Evolutionary conservation across 2,888 invertebrate genomes (phyloP), one percentile per base, ranked within the genome.

Genomic region (Andrena bucephala): DNA sequence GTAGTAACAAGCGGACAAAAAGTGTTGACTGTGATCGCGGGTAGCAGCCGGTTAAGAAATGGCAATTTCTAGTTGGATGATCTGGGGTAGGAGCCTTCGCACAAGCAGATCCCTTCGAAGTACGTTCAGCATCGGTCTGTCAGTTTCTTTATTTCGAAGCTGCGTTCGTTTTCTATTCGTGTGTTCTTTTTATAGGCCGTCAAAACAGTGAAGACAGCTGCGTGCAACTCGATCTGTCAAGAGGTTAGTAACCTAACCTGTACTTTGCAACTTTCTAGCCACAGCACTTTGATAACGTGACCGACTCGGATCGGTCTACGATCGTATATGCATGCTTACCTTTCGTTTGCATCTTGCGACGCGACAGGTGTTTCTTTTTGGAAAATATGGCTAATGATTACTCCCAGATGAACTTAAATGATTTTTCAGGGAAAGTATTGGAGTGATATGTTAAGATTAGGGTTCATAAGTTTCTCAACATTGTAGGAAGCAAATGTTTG

Each of bases 151-250:
- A 72, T 73, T 76, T 70, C 76, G 50, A 54, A 77, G 50, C 31
- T 86, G 60, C 50, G 60, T 29, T 57, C 65, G 71, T 84, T 74
- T 60, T 68, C 54, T 84, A 82, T 80, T 85, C 66, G 16, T 62
- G 7, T 60, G 62, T 81, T 84, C 67, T 81, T 79, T 78, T 91
- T 90, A 70, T 89, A 94, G 94, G 91, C 89, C 93, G 93, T 75
- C 92, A 92, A 65, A 93, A 94, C 91, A 95, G 94, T 91, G 96
- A 96, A 94, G 96, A 96, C 94, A 95, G 95, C 93, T 96, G 92
- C 88, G 94, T 95, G 81, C 94, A 95, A 89, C 93, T 95, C 85
- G 95, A 95, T 92, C 93, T 95, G 90, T 94, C 94, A 91, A 94
- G 94, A 94, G 95, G 95, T 95, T 93, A 91, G 92, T 89, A 88